phyloP scores from a whole-genome alignment of 2,797 vertebrate species.

The Myoxocephalus aenaeus region DNA sequence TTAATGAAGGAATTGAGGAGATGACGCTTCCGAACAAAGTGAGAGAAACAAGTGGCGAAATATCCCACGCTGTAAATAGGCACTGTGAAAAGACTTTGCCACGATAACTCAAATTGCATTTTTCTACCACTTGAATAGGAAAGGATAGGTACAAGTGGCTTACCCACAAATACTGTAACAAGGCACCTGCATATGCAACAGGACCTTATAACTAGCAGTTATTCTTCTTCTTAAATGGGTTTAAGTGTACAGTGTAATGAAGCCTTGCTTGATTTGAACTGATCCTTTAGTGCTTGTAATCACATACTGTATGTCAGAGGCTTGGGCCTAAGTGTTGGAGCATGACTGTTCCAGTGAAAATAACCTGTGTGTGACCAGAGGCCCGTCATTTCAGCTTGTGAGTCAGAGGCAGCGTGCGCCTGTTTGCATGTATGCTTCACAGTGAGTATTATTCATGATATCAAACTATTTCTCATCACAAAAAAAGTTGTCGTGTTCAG shows the following conservation, averaged over 20 bases:
- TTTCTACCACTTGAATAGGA: constrained; percentile 20
- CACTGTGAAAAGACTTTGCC: constrained; percentile 39
- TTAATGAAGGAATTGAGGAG: constrained; percentile 66
- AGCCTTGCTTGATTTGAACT: constrained; percentile 60
- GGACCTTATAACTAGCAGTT: constrained; percentile 37
- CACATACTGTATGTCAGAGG: constrained; percentile 47
- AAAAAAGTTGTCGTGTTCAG: not conserved
- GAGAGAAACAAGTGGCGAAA: constrained; percentile 39
- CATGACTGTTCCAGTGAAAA: constrained; percentile 50
- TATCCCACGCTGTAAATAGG: constrained; percentile 41
- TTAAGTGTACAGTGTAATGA: constrained; percentile 59
- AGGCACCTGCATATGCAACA: constrained; percentile 46
- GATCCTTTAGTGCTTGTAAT: constrained; percentile 63
- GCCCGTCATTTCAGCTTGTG: constrained; percentile 33
- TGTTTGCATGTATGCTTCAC: constrained; percentile 33
- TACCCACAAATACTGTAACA: constrained; percentile 54
- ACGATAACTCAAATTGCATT: constrained; percentile 39
- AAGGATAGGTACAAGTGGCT: constrained; percentile 7
- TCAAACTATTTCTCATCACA: constrained; percentile 12
- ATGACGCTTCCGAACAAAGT: constrained; percentile 46
- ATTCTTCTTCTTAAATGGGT: constrained; percentile 39
- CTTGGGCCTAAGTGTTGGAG: constrained; percentile 44
- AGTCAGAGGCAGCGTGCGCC: constrained; percentile 21
- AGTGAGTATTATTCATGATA: constrained; percentile 25
- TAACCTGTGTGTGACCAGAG: constrained; percentile 27